Evolutionary conservation across 2,113 vertebrate species (phyloP).

Genomic region (Lepus timidus): DNA sequence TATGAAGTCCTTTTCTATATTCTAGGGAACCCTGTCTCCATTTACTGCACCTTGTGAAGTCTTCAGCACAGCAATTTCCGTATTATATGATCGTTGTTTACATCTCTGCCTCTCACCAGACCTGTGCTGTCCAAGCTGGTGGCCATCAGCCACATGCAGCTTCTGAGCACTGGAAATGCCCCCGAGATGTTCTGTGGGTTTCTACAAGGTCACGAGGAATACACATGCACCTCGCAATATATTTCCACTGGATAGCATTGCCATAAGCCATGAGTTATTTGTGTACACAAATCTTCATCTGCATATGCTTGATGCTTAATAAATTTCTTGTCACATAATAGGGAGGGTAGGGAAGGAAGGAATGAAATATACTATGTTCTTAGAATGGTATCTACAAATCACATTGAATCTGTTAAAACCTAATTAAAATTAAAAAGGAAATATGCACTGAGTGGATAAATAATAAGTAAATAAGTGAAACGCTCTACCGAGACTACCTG

Average conservation of each 20-base stretch:
- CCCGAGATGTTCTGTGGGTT: background rate
- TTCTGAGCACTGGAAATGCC: background rate
- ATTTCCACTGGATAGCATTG: background rate
- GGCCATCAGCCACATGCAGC: background rate
- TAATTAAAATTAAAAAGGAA: no score
- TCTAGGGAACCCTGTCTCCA: background rate
- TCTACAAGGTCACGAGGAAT: background rate
- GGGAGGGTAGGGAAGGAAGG: no score
- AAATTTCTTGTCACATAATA: background rate
- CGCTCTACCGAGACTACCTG: background rate
- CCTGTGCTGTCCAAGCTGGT: background rate
- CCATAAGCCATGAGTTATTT: background rate
- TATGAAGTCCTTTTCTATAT: no score
- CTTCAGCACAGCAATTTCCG: background rate
- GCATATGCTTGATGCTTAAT: background rate
- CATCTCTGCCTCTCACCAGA: background rate
- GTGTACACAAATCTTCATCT: background rate
- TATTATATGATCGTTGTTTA: background rate
- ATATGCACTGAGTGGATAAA: background rate
- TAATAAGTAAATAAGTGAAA: conserved; percentile 2
- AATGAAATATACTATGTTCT: no score
- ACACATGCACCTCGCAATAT: background rate
- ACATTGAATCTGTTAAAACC: no score
- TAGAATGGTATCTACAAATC: no score
- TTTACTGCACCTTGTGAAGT: background rate